phyloP scores from a whole-genome alignment of 2,797 vertebrate genomes.

The Gobionotothen gibberifrons region DNA sequence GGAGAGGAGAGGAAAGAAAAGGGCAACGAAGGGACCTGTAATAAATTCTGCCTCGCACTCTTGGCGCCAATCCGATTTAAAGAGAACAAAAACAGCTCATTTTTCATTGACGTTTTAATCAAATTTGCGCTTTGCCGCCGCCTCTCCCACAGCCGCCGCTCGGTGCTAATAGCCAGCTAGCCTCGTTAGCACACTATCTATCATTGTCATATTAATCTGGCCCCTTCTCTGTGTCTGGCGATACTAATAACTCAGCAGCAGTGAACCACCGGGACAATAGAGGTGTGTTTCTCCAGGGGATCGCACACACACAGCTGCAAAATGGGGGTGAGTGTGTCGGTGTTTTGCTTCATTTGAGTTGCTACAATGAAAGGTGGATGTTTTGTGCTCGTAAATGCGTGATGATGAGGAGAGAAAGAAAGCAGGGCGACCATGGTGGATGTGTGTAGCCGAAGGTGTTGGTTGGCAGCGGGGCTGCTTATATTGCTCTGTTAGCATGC shows the following conservation, averaged over 20 bases:
- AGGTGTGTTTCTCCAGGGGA: slow-evolving; percentile 61
- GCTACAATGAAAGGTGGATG: slow-evolving; percentile 41
- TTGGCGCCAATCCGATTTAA: slow-evolving; percentile 79
- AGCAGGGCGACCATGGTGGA: slow-evolving; percentile 53
- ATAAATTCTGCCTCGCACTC: slow-evolving; percentile 66
- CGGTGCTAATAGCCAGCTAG: slow-evolving; percentile 52
- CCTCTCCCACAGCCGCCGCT: background rate
- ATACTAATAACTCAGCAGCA: slow-evolving; percentile 61
- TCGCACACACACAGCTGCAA: slow-evolving; percentile 59
- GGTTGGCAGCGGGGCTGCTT: slow-evolving; percentile 29
- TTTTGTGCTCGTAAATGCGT: slow-evolving; percentile 24
- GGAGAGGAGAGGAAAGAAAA: slow-evolving; percentile 63
- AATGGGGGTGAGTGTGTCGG: slow-evolving; percentile 85
- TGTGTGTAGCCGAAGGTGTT: slow-evolving; percentile 54
- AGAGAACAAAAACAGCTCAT: slow-evolving; percentile 26
- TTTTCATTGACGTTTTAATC: slow-evolving; percentile 28
- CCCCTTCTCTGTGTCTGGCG: slow-evolving; percentile 58
- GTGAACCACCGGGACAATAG: slow-evolving; percentile 67
- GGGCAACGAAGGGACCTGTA: slow-evolving; percentile 53
- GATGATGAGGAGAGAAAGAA: slow-evolving; percentile 40
- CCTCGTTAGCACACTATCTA: slow-evolving; percentile 64
- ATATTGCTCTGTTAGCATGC: slow-evolving; percentile 30
- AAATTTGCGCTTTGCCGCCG: background rate
- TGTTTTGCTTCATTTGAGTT: slow-evolving; percentile 36
- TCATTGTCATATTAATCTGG: slow-evolving; percentile 73